Conservation (phyloP, 2,113 vertebrate species). For the Hiodon tergisus region DNA sequence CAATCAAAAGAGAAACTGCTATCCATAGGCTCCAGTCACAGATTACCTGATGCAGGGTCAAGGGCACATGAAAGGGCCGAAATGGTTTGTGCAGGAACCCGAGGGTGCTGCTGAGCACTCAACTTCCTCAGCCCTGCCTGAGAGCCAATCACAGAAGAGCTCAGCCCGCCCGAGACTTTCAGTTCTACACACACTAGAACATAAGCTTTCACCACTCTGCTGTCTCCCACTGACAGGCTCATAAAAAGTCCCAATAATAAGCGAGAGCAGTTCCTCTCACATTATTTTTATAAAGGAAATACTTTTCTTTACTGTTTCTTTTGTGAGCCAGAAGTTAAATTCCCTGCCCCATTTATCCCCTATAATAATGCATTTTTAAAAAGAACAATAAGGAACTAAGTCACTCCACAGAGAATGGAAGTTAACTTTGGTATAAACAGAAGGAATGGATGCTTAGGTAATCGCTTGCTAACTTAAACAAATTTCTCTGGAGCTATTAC, state of each 20-base stretch:
- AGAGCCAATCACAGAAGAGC: not conserved
- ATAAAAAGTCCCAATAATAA: not conserved
- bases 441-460: conserved; percentile 1
- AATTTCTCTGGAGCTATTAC: conserved; percentile 26
- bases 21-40: too few species aligned
- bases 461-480: not conserved
- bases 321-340: not conserved
- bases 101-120: not conserved
- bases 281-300: not conserved
- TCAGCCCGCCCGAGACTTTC: not conserved
- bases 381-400: not conserved
- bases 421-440: conserved; percentile 42
- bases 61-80: too few species aligned
- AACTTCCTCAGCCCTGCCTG: not conserved
- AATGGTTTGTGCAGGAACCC: not conserved
- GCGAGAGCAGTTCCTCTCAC: not conserved
- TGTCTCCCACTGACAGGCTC: not conserved
- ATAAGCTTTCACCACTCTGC: not conserved
- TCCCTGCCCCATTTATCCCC: not conserved
- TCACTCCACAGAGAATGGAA: conserved; percentile 15
- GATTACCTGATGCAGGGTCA: too few species aligned
- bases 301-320: not conserved
- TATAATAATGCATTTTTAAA: not conserved
- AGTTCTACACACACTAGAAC: not conserved
- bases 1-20: too few species aligned